Conservation (phyloP, 2,888 invertebrate genomes). For the Lingula anatina region DNA sequence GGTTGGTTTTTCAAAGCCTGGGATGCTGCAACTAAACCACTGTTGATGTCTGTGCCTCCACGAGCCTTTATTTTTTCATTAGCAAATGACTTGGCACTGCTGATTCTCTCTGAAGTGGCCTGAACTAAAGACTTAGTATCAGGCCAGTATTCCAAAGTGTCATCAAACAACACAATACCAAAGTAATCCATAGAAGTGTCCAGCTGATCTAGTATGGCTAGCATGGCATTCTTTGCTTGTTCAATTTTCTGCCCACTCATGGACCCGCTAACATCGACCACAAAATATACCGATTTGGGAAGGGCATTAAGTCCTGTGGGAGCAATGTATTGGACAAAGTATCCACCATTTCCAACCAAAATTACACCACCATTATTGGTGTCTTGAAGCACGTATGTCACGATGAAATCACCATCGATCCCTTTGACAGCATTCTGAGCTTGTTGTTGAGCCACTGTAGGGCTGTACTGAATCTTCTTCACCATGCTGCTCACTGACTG, state of each 20-base stretch:
- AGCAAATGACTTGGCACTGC: neutral
- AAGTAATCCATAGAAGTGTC: slow-evolving; percentile 65
- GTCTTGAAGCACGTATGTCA: too few species aligned
- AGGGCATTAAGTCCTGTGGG: slow-evolving; percentile 14
- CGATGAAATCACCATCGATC: too few species aligned
- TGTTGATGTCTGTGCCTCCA: slow-evolving; percentile 63
- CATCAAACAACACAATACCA: slow-evolving; percentile 62
- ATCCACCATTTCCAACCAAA: too few species aligned
- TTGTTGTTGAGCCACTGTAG: too few species aligned
- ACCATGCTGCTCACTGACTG: too few species aligned
- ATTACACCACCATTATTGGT: too few species aligned
- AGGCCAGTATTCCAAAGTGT: neutral
- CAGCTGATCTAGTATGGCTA: slow-evolving; percentile 62
- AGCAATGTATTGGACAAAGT: slow-evolving; percentile 29
- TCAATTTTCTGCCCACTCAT: slow-evolving; percentile 67
- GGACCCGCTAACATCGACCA: slow-evolving; percentile 70
- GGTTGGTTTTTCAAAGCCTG: slow-evolving; percentile 56
- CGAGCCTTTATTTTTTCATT: too few species aligned
- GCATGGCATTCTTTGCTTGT: slow-evolving; percentile 65
- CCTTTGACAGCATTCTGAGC: too few species aligned
- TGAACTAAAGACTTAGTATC: neutral
- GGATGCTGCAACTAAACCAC: slow-evolving; percentile 55
- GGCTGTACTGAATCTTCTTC: too few species aligned
- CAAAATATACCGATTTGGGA: slow-evolving; percentile 65
- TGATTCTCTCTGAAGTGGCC: neutral